phyloP scores from a whole-genome alignment of 2,888 invertebrate genomes.

The Apamea monoglypha region DNA sequence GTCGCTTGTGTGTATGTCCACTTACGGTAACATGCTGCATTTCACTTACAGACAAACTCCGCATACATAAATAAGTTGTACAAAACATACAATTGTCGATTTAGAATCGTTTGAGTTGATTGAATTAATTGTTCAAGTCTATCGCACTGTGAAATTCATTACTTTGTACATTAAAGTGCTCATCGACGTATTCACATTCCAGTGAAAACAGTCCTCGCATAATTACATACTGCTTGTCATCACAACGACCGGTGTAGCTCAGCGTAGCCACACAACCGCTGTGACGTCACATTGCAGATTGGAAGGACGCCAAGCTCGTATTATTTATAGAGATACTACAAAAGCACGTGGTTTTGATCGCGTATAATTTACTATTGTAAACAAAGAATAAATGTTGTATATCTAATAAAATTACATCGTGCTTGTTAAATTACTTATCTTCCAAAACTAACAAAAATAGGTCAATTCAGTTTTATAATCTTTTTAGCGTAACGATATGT shows the following conservation, averaged over 20 bases:
- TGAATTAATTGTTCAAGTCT: background rate
- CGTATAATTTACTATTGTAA: conserved; percentile 8
- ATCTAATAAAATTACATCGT: background rate
- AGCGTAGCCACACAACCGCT: conserved; percentile 10
- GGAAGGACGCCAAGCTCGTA: conserved; percentile 36
- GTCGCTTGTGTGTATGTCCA: background rate
- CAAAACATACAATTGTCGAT: background rate
- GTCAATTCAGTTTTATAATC: background rate
- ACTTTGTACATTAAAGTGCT: background rate
- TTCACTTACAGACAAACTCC: background rate
- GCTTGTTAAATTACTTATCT: background rate
- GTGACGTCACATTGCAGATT: conserved; percentile 17
- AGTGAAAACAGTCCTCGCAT: background rate
- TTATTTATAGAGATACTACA: conserved; percentile 44
- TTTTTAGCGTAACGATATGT: background rate
- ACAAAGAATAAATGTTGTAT: background rate
- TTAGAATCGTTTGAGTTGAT: background rate
- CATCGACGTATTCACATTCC: background rate
- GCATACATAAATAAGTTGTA: background rate
- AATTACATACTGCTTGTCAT: background rate
- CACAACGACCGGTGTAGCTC: conserved; percentile 1
- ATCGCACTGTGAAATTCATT: background rate
- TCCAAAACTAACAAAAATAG: background rate
- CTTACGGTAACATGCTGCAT: background rate
- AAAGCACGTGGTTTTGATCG: background rate